Base-by-base conservation (phyloP, 2,797 vertebrate genomes). In the Enteromius argenteus region DNA sequence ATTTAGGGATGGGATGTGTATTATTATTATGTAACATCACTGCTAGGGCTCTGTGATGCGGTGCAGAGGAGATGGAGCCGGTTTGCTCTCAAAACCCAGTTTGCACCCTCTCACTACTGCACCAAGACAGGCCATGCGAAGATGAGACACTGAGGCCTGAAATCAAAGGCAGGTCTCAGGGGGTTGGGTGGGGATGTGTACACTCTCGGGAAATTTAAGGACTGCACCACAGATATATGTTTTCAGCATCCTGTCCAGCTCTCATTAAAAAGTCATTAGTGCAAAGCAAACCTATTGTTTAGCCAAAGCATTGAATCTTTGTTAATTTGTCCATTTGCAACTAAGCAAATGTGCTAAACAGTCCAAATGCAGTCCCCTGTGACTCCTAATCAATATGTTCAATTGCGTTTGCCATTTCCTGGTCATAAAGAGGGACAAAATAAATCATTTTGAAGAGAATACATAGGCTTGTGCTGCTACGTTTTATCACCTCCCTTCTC, bases 21-120 rank as follows among this genome's bases (percentile, higher is more conserved):
- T 81, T 66, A 80, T 67, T 46, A 73, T 86, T 86, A 86, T 27
- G 49, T 78, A 86, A 88, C 78, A 30, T 80, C 32, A 67, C 71
- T 46, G 66, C 66, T 66, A 53, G 7, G 62, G 51, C 62, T 82
- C 19, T 21, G 27, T n/a, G 39, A 32, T 39, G 56, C 49, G n/a
- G 75, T 56, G 76, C 39, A 81, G 19, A 60, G 39, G 80, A 39
- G 39, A 84, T 62, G 10, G 51, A 85, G 23, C 13, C 32, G 17
- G 49, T 73, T 71, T 66, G 49, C 72, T 81, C 44, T 68, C 46
- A 37, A 83, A 79, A 80, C 64, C 58, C 44, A 71, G 56, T 71
- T 80, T 62, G n/a, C 69, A 64, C 3, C 8, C 44, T 53, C 17
- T 56, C 8, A 11, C 74, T 72, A n/a, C 32, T 11, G 32, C 67